Percentiles rank a stretch among this genome's conserved stretches.
These are phyloP conservation scores for Chloroclystis v-ata DNA, from an alignment of 2,888 invertebrate genomes.

Conservation along the genomic window DNA sequence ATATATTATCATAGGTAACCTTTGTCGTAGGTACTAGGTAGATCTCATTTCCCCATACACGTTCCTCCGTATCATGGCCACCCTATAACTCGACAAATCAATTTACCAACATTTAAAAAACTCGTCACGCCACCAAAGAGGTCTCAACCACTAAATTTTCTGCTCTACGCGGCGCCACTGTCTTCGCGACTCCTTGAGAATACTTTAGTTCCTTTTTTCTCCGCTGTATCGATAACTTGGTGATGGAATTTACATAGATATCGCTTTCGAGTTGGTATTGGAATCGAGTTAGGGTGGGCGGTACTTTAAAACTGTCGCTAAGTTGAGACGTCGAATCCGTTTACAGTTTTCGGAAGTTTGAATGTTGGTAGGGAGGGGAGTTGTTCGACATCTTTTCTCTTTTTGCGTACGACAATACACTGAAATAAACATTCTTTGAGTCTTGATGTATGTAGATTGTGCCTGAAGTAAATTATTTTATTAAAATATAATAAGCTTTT, in stretches of 20 bases:
- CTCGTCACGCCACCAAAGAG: conserved; percentile 57
- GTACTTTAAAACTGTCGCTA: conserved; percentile 76
- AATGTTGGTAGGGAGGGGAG: conserved; percentile 34
- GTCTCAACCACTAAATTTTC: conserved; percentile 33
- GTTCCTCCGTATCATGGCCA: conserved; percentile 10
- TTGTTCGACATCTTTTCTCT: background rate
- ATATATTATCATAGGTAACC: too few relatives aligned
- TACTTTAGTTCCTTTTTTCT: conserved; percentile 32
- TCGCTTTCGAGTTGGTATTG: conserved; percentile 60
- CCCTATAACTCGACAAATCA: conserved; percentile 41
- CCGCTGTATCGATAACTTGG: conserved; percentile 49
- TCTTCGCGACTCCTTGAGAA: conserved; percentile 23
- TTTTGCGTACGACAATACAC: background rate
- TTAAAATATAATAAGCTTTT: too few relatives aligned
- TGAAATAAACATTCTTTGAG: too few relatives aligned
- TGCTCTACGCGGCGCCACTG: conserved; percentile 26
- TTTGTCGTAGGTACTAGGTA: too few relatives aligned
- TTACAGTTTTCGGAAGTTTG: conserved; percentile 65
- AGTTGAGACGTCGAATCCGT: conserved; percentile 74
- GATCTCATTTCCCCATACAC: background rate
- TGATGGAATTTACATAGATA: conserved; percentile 71
- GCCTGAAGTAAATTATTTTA: too few relatives aligned
- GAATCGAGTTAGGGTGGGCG: conserved; percentile 70
- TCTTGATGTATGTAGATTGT: too few relatives aligned
- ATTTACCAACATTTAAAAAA: conserved; percentile 60